Evolutionary conservation across 2,888 invertebrate species (phyloP).

Genomic region (Dicycla oo): DNA sequence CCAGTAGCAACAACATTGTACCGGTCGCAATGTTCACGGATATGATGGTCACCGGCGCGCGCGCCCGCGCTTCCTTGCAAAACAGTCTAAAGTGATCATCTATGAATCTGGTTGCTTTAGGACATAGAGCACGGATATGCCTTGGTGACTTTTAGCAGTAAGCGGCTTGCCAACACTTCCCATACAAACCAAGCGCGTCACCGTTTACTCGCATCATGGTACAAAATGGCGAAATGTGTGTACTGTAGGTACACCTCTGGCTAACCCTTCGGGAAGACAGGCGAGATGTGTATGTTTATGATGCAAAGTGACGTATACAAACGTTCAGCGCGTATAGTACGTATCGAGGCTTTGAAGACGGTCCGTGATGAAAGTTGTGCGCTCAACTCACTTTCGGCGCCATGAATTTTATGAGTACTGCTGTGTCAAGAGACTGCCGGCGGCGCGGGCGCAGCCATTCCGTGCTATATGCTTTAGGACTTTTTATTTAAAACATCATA

Average conservation of each 20-base stretch:
- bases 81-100: conserved; percentile 1
- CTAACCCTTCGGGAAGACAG: too few relatives aligned
- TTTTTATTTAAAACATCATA: not conserved
- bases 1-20: conserved; percentile 1
- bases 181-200: not conserved
- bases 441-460: not conserved
- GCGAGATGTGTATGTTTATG: not conserved
- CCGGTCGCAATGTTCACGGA: conserved; percentile 21
- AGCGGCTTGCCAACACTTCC: not conserved
- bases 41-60: not conserved
- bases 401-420: not conserved
- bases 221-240: not conserved
- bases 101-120: conserved; percentile 11
- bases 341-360: not conserved
- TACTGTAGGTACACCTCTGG: not conserved
- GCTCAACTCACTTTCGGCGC: not conserved
- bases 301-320: too few relatives aligned
- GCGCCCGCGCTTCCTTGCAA: not conserved
- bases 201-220: not conserved
- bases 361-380: not conserved
- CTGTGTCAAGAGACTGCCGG: not conserved
- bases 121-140: not conserved
- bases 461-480: not conserved
- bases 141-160: not conserved
- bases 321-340: too few relatives aligned